Evolutionary conservation across 2,888 invertebrate genomes (phyloP), one percentile per base, ranked within the genome.

Genomic region (Melanargia galathea): DNA sequence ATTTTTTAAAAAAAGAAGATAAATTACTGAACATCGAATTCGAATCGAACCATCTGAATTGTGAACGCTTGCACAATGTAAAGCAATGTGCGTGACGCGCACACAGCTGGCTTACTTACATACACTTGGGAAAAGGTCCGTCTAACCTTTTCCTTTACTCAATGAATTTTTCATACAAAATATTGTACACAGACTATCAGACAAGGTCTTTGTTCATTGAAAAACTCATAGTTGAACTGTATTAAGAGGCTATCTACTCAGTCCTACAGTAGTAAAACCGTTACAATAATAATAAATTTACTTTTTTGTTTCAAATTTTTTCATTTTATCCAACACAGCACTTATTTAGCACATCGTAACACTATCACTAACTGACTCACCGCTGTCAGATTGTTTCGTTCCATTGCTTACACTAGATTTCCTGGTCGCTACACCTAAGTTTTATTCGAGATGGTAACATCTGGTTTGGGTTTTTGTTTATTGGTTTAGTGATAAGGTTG

Each of bases 271-370:
- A 20, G 13, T 52, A 20, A 52, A 33, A 33, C 33, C 49, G 26
- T 22, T 52, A 26, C n/a, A 8, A 33, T 35, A 35, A 20, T 52
- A 52, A 51, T 52, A 51, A 18, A 33, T 20, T 35, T 52, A 52
- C 33, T 52, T 52, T 6, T 35, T 52, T 20, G 26, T 26, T 10
- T 49, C 49, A 10, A 26, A 2, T 16, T 48, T 30, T 16, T 52
- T 52, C 18, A 7, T 20, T 13, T 24, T 26, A 24, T 26, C 24
- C 20, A 22, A 46, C 13, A 6, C 35, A 13, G 33, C 52, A 35
- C 52, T 20, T 30, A 20, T 20, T 87, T 85, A 3, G 84, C 80
- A 18, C 71, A 75, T 24, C 81, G 73, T 18, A 76, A 75, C 0
- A 45, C 71, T 72, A 26, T 48, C 70, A 43, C 33, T 62, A 57